Evolutionary conservation across 2,113 vertebrate species (phyloP).

Genomic region (Leucopsar rothschildi): DNA sequence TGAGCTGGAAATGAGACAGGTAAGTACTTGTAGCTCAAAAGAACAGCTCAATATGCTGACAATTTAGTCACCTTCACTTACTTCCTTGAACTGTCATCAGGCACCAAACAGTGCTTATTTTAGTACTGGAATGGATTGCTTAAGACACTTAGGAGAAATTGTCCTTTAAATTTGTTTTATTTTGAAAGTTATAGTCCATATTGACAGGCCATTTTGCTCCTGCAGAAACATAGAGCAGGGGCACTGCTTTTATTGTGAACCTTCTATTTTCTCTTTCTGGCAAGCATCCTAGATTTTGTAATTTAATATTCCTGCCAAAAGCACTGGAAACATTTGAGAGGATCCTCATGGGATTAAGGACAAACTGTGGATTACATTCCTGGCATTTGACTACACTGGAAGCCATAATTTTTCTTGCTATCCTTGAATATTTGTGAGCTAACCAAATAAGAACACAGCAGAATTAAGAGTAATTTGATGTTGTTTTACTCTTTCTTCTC

Average conservation of each 20-base stretch:
- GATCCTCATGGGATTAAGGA: conserved; percentile 35
- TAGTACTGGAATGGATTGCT: neutral
- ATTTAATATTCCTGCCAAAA: conserved; percentile 46
- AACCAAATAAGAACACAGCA: neutral
- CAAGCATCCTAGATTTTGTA: conserved; percentile 32
- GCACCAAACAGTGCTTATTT: neutral
- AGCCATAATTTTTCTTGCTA: conserved; percentile 1
- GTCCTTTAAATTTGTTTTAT: neutral
- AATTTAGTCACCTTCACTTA: neutral
- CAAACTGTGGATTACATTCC: conserved; percentile 40
- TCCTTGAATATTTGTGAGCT: neutral
- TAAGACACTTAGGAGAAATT: neutral
- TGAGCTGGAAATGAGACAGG: neutral
- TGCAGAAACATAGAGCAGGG: neutral
- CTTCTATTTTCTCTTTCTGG: neutral
- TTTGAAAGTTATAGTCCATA: neutral
- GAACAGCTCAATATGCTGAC: neutral
- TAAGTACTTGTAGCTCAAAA: neutral
- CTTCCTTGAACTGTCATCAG: neutral
- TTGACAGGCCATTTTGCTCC: neutral
- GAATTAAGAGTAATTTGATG: neutral
- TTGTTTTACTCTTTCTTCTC: neutral
- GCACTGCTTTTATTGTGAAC: neutral
- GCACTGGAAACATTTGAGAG: conserved; percentile 35
- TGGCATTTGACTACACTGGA: neutral